Evolutionary conservation across 2,797 vertebrate species (phyloP).

Genomic region (Sebastes vulpes): DNA sequence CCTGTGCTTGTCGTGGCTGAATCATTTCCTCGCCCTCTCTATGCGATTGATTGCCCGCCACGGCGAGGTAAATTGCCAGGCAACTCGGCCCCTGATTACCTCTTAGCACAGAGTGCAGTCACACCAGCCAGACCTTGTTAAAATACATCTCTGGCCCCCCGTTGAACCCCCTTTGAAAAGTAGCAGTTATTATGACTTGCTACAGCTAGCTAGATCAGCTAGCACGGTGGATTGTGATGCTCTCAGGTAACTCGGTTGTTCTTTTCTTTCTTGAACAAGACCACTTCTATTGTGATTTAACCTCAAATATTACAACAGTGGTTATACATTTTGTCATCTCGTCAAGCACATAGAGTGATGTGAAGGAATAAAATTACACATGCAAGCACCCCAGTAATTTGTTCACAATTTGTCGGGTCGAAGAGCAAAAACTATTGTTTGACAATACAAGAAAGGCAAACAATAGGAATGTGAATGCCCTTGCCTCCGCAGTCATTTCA

Average conservation of each 20-base stretch:
- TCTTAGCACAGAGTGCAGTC: conserved; percentile 84
- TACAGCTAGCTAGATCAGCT: conserved; percentile 69
- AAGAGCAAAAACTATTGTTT: conserved; percentile 49
- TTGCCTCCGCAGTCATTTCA: conserved; percentile 22
- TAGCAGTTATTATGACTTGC: conserved; percentile 79
- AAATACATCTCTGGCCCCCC: conserved; percentile 83
- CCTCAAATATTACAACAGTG: conserved; percentile 55
- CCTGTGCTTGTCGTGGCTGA: conserved; percentile 76
- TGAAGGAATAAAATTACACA: conserved; percentile 48
- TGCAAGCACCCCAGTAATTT: conserved; percentile 38
- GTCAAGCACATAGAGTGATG: conserved; percentile 56
- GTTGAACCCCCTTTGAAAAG: conserved; percentile 77
- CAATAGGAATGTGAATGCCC: conserved; percentile 43
- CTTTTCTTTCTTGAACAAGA: conserved; percentile 42
- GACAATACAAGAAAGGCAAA: conserved; percentile 58
- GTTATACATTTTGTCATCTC: conserved; percentile 53
- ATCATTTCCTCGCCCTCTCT: conserved; percentile 87
- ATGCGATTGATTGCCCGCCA: conserved; percentile 87
- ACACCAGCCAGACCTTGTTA: conserved; percentile 82
- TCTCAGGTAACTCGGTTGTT: conserved; percentile 56
- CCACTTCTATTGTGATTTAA: conserved; percentile 32
- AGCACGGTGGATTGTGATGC: conserved; percentile 45
- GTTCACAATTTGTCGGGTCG: conserved; percentile 42
- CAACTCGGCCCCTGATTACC: conserved; percentile 88
- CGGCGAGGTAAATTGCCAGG: conserved; percentile 86